Evolutionary conservation across 2,888 invertebrate genomes (phyloP), one percentile per base, ranked within the genome.

Genomic region (Idaea aversata): DNA sequence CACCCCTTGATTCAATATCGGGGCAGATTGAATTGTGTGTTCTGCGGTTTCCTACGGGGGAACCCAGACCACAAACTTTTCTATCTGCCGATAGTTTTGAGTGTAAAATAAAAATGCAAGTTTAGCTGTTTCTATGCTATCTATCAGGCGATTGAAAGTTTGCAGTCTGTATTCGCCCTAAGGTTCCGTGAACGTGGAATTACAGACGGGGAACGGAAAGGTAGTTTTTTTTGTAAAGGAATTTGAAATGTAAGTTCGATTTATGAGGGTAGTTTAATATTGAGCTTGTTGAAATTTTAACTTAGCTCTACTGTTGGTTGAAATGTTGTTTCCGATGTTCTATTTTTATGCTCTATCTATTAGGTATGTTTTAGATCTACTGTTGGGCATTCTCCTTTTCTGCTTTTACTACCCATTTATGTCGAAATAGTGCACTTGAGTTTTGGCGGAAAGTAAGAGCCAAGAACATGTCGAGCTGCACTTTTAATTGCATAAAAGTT

Each of bases 1-100:
- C 61, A 63, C 61, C 61, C 65, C 65, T 65, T 75, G 79, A 83
- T 82, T 82, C 79, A 82, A 84, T 84, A 80, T 75, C 75, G 75
- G 47, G 47, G 47, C 47, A 47, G 78, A 78, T 81, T 77, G 77
- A 79, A 80, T 80, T 78, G 80, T 77, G 70, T 79, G 77, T 76
- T 75, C 72, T 68, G 74, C 65, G 71, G 77, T 77, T 76, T 74
- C 74, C 75, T 47, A 36, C 2, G 7, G 47, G 47, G 13, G 47
- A 47, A 6, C 6, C 13, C 47, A 47, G 47, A 47, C 13, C 13
- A 13, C 13, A 13, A 13, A 47, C 5, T 10, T 47, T 47, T 7
- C 13, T 15, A 16, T 59, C 15, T n/a, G 58, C 58, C 6, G 16
- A 15, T 59, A 59, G 0, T 59, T 15, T 15, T 15, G 25, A 25